phyloP scores from a whole-genome alignment of 2,888 invertebrate genomes.

The Brachypalpus laphriformis region DNA sequence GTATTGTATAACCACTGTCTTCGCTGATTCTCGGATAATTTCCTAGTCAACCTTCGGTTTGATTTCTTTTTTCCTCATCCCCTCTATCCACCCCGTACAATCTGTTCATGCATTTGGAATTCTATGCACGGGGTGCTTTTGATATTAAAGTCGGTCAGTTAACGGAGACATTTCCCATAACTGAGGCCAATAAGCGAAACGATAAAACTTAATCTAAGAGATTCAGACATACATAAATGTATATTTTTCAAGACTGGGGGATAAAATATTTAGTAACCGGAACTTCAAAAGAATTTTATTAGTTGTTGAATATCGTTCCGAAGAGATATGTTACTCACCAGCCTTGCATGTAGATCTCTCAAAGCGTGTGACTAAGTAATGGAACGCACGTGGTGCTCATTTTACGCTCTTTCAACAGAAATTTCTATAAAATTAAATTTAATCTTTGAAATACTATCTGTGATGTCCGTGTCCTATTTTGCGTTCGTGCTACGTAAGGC shows the following conservation, averaged over 20 bases:
- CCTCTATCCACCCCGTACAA: neutral
- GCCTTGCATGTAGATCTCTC: neutral
- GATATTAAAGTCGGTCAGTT: neutral
- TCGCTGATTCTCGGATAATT: neutral
- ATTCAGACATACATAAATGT: neutral
- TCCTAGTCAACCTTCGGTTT: neutral
- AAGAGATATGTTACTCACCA: neutral
- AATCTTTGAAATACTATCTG: conserved; percentile 10
- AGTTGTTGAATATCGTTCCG: neutral
- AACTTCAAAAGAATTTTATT: conserved; percentile 27
- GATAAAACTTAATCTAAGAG: conserved; percentile 1
- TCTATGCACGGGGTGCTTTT: neutral
- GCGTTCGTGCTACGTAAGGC: neutral
- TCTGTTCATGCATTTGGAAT: neutral
- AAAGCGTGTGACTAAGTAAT: neutral
- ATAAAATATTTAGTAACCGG: neutral
- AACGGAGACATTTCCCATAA: neutral
- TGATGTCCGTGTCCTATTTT: neutral
- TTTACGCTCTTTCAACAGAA: neutral
- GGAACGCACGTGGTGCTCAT: conserved; percentile 4
- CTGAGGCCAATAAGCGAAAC: conserved; percentile 10
- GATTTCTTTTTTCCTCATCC: too few relatives aligned
- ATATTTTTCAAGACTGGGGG: neutral
- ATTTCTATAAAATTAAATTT: conserved; percentile 17
- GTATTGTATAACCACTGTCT: too few relatives aligned